These are phyloP conservation scores for Oxyteleia sp. DNA, from an alignment of 2,888 invertebrate genomes.

Conservation along the genomic window DNA sequence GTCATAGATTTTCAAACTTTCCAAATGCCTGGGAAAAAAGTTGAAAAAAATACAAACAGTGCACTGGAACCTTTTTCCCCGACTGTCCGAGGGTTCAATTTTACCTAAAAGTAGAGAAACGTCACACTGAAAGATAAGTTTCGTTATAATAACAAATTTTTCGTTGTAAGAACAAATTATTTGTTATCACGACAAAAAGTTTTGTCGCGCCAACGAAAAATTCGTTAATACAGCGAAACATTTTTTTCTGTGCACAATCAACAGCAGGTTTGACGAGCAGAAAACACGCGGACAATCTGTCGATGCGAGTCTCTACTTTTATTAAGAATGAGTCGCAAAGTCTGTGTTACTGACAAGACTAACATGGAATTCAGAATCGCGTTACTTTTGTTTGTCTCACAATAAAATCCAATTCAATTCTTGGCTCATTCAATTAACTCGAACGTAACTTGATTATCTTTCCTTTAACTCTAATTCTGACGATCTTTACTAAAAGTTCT, in stretches of 20 bases:
- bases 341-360: not conserved
- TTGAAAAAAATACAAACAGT: not conserved
- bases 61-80: not conserved
- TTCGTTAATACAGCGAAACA: no score
- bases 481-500: conserved; percentile 7
- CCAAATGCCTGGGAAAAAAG: conserved; percentile 13
- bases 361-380: no score
- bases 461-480: conserved; percentile 15
- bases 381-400: no score
- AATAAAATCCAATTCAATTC: no score
- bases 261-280: not conserved
- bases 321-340: conserved; percentile 7
- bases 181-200: no score
- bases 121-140: no score
- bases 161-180: no score
- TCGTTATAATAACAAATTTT: no score
- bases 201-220: no score
- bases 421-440: conserved; percentile 16
- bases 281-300: not conserved
- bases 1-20: conserved; percentile 19
- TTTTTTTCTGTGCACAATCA: no score
- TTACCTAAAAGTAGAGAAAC: not conserved
- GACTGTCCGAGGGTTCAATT: not conserved
- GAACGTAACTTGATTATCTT: conserved; percentile 4
- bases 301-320: conserved; percentile 18